phyloP scores from a whole-genome alignment of 2,113 vertebrate genomes.

The Coreoperca whiteheadi region DNA sequence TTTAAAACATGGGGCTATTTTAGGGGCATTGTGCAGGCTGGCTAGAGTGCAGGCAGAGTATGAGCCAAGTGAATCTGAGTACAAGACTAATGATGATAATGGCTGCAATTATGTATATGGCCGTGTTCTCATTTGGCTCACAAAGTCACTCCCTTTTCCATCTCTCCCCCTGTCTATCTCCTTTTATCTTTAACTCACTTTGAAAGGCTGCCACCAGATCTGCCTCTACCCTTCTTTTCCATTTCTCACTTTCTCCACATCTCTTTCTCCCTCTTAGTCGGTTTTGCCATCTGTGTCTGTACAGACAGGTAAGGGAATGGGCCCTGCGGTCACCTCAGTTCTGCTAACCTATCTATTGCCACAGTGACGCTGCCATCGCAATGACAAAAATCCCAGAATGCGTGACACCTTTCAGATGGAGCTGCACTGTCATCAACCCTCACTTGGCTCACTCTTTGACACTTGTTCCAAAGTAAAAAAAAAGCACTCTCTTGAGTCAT shows the following conservation, averaged over 20 bases:
- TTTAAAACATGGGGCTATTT: slow-evolving; percentile 77
- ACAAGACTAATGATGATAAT: slow-evolving; percentile 75
- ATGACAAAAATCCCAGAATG: slow-evolving; percentile 51
- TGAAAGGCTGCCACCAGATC: slow-evolving; percentile 42
- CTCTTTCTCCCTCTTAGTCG: slow-evolving; percentile 11
- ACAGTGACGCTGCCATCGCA: neutral
- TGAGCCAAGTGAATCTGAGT: slow-evolving; percentile 65
- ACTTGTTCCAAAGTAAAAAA: slow-evolving; percentile 34
- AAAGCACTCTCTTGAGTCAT: neutral
- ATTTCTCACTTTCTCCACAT: slow-evolving; percentile 37
- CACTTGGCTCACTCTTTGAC: slow-evolving; percentile 47
- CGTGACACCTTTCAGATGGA: slow-evolving; percentile 53
- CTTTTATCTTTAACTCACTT: slow-evolving; percentile 45
- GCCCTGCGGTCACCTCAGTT: slow-evolving; percentile 19
- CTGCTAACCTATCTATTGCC: slow-evolving; percentile 55
- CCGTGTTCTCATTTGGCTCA: slow-evolving; percentile 68
- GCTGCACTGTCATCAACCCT: slow-evolving; percentile 36
- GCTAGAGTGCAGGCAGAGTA: slow-evolving; percentile 57
- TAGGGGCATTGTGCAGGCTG: slow-evolving; percentile 66
- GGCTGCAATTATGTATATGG: slow-evolving; percentile 72
- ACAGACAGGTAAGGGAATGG: slow-evolving; percentile 52
- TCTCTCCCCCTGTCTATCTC: slow-evolving; percentile 23
- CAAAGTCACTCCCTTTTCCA: slow-evolving; percentile 47
- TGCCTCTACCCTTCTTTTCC: slow-evolving; percentile 13
- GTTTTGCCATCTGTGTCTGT: slow-evolving; percentile 41